Percentiles rank a stretch among this genome's conserved stretches.
Evolutionary conservation across 2,888 invertebrate species (phyloP).

Genomic region (Chrysopilus asiliformis): DNA sequence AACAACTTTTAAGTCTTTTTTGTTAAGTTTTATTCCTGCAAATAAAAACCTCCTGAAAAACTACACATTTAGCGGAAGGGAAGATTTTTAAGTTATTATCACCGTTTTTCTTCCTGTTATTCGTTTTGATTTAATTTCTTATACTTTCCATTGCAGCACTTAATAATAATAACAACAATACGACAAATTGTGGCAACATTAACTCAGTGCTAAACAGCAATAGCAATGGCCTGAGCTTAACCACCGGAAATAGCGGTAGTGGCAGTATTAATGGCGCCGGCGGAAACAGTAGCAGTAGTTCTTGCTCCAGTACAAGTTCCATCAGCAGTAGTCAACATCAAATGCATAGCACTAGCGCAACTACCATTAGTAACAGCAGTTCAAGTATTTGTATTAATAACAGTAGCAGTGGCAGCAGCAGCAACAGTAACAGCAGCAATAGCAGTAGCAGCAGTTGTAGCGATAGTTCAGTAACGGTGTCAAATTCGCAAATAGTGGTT

Average conservation of each 20-base stretch:
- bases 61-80: too few relatives aligned
- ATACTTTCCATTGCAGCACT: conserved; percentile 10
- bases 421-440: conserved; percentile 17
- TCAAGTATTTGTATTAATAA: conserved; percentile 20
- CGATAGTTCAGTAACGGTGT: conserved; percentile 16
- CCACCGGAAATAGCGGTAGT: conserved; percentile 12
- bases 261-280: conserved; percentile 7
- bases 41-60: too few relatives aligned
- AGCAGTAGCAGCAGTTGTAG: conserved; percentile 10
- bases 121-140: too few relatives aligned
- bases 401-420: conserved; percentile 18
- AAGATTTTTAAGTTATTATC: too few relatives aligned
- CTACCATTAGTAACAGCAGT: conserved; percentile 12
- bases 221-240: conserved; percentile 14
- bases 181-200: conserved; percentile 3
- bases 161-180: conserved; percentile 12
- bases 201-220: conserved; percentile 11
- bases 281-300: conserved; percentile 12
- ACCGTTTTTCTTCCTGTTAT: background rate
- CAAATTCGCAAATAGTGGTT: conserved; percentile 29
- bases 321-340: conserved; percentile 4
- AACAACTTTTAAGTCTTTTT: too few relatives aligned
- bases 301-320: conserved; percentile 6
- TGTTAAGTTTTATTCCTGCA: too few relatives aligned
- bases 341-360: conserved; percentile 7